Evolutionary conservation across 1,140 invertebrate genomes (phyloP).

Genomic region (Nixonia krombeini): DNA sequence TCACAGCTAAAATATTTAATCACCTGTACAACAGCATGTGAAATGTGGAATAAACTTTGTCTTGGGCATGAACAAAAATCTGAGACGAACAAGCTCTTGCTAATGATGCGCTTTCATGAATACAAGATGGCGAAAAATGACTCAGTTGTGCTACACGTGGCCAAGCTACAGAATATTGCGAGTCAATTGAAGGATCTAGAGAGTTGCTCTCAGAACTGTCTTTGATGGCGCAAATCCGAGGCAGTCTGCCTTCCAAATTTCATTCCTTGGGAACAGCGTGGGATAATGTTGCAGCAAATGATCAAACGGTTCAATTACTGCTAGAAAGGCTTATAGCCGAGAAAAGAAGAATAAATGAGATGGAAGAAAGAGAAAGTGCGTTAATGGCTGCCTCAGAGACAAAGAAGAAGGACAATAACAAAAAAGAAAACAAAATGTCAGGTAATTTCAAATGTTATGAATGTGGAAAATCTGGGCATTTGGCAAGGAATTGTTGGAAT

Average conservation of each 20-base stretch:
- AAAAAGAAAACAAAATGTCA: background rate
- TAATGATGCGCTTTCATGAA: constrained; percentile 27
- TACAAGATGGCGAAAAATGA: constrained; percentile 24
- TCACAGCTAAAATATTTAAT: constrained; percentile 14
- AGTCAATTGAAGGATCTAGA: constrained; percentile 23
- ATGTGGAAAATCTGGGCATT: constrained; percentile 7
- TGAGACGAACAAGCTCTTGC: constrained; percentile 35
- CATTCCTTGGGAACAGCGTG: constrained; percentile 21
- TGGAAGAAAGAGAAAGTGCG: constrained; percentile 7
- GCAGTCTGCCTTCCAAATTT: constrained; percentile 25
- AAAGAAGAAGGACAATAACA: background rate
- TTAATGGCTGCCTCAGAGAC: background rate
- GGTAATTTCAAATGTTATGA: background rate
- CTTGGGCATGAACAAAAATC: constrained; percentile 20
- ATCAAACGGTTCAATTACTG: constrained; percentile 22
- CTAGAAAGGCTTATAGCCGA: constrained; percentile 16
- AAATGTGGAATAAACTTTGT: constrained; percentile 28
- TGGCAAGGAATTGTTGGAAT: background rate
- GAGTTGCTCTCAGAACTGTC: constrained; percentile 28
- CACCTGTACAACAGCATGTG: constrained; percentile 10
- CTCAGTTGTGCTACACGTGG: constrained; percentile 26
- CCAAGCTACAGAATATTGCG: constrained; percentile 32
- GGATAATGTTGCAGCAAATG: constrained; percentile 19
- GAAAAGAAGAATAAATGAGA: constrained; percentile 8
- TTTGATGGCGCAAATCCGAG: constrained; percentile 31